Percentiles rank a stretch among this genome's conserved stretches.
Conservation (phyloP, 2,888 invertebrate genomes). For the Ryuthela nishihirai region DNA sequence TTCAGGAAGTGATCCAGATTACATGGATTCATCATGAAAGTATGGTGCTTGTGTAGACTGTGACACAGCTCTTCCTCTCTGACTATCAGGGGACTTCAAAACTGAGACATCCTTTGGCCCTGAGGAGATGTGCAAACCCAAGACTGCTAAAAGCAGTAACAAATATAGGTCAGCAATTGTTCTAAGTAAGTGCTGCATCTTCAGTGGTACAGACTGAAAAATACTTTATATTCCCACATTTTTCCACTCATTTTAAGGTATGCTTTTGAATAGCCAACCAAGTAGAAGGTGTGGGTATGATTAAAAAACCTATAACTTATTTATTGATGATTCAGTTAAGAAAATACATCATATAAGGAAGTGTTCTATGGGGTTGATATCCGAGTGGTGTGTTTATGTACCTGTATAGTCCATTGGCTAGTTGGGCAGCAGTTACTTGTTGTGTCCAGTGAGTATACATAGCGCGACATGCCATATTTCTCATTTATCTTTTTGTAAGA, state of each 20-base stretch:
- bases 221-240: conserved; percentile 19
- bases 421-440: conserved; percentile 26
- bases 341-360: conserved; percentile 28
- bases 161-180: no score
- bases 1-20: conserved; percentile 32
- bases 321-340: conserved; percentile 27
- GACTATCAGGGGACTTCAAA: no score
- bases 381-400: conserved; percentile 33
- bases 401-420: conserved; percentile 33
- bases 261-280: conserved; percentile 14
- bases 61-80: no score
- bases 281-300: conserved; percentile 30
- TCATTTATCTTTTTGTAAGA: neutral
- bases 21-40: conserved; percentile 12
- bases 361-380: conserved; percentile 20
- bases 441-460: neutral
- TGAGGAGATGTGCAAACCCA: no score
- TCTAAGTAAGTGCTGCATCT: no score
- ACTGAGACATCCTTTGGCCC: conserved; percentile 1
- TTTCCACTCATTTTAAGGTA: conserved; percentile 25
- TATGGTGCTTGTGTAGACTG: neutral
- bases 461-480: neutral
- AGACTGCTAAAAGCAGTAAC: no score
- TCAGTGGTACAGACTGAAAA: neutral
- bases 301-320: conserved; percentile 27